Base-by-base conservation (phyloP, 2,888 invertebrate species). In the Brenthis daphne region DNA sequence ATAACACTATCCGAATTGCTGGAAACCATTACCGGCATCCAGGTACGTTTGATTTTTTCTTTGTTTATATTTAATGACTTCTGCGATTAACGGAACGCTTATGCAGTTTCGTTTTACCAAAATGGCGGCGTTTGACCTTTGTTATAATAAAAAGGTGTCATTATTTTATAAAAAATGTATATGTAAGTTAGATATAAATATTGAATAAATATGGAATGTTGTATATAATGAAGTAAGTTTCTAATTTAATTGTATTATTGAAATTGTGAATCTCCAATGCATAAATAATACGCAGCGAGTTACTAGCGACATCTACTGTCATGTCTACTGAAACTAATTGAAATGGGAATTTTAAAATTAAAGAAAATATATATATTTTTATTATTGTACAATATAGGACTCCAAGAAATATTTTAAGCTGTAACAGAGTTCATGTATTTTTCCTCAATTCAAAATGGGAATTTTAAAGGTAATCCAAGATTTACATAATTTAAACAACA, bases 31-130 rank as follows among this genome's bases (percentile, higher is more conserved):
- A 89, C 92, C 64, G 92, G 92, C 80, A 85, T 90, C 6, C 83
- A 90, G 89, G 92, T 77, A 70, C 63, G 72, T 77, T 74, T 24
- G 56, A 29, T 57, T 54, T 53, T 68, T 55, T 50, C 61, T 12
- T 60, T 68, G 74, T 71, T 73, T 75, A 64, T 53, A 73, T 70
- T 77, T 82, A 74, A 11, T 75, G 13, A 65, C 24, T 86, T 85
- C 83, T 92, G 90, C 82, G 88, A 75, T 79, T 80, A 92, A 92
- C 86, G 91, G 89, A 92, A 91, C 92, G 92, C 82, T 83, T 43
- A 83, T 80, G 82, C 82, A 82, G 83, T 83, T 79, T 70, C 64
- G 71, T 73, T 65, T 61, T 75, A 71, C 64, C 81, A 89, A 88
- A 77, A 90, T 91, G 89, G 89, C 87, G 75, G 48, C 60, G 16